Evolutionary conservation across 2,888 invertebrate genomes (phyloP), one percentile per base, ranked within the genome.

Genomic region (Sympetrum striolatum): DNA sequence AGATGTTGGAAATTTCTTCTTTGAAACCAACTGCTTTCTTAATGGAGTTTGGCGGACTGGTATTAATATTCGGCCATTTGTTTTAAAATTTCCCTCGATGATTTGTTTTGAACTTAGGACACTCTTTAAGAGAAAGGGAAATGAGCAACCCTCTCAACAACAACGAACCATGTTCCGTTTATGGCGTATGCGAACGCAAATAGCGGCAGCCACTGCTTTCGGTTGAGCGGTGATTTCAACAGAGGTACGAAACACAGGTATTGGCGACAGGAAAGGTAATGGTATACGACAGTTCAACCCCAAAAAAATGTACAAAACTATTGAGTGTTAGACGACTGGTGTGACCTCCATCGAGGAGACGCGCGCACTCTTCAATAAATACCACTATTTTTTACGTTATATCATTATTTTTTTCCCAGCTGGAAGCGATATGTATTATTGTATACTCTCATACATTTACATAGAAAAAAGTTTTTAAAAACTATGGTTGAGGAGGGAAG

Each of bases 241-340:
- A n/a, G 15, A 64, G 73, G 73, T 64, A 18, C 58, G 86, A 60
- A 60, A 86, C 35, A 37, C 22, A 58, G 35, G 22, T 53, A 53
- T 35, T 22, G 82, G 22, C 35, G 35, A 31, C 8, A 48, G 58
- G 53, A 22, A 22, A 22, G 12, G 86, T 10, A 25, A 60, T 86
- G 58, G 86, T 86, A 86, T 86, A 86, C 86, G 86, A 86, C 35
- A 60, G 86, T 86, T 86, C 86, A 39, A 80, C 60, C 60, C 86
- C 91, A 91, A 91, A 91, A 53, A 90, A 91, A 91, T 91, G 91
- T 91, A 91, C 91, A 91, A 91, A 91, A 91, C 91, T 91, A 91
- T 90, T 82, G 79, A 90, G 81, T 44, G 58, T 81, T 79, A 81
- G 81, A 80, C 80, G 90, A 80, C 90, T 60, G 60, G 60, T 60